Evolutionary conservation across 2,888 invertebrate species (phyloP).

Genomic region (Galerucella calmariensis): DNA sequence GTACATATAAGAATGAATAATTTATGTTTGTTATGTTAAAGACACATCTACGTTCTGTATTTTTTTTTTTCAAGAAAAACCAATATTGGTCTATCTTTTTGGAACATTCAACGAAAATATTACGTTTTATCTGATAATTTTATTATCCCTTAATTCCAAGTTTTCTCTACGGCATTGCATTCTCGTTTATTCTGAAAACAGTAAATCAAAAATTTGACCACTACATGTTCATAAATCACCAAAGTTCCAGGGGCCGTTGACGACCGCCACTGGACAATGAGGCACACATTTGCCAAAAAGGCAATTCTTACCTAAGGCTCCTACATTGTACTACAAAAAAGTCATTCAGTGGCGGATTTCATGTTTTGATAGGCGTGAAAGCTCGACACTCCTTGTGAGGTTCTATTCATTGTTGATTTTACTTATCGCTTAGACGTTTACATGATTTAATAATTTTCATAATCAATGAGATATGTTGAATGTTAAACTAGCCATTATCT

Average conservation of each 20-base stretch:
- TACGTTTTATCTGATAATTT: neutral
- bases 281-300: constrained; percentile 54
- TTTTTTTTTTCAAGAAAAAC: too few species aligned
- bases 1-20: too few species aligned
- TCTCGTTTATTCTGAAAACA: constrained; percentile 37
- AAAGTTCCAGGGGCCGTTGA: constrained; percentile 54
- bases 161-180: constrained; percentile 25
- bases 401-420: constrained; percentile 36
- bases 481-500: neutral
- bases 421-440: constrained; percentile 27
- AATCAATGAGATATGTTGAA: neutral
- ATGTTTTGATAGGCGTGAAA: constrained; percentile 57
- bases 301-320: constrained; percentile 37
- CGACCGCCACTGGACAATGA: constrained; percentile 63
- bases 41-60: too few species aligned
- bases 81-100: too few species aligned
- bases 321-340: constrained; percentile 43
- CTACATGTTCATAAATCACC: constrained; percentile 57
- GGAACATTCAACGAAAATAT: neutral
- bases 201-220: constrained; percentile 55
- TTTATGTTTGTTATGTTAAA: too few species aligned
- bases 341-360: constrained; percentile 44
- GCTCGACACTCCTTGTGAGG: constrained; percentile 48
- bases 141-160: neutral
- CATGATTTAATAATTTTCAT: neutral